Conservation (phyloP, 1,140 invertebrate genomes). For the Cotesia typhae region DNA sequence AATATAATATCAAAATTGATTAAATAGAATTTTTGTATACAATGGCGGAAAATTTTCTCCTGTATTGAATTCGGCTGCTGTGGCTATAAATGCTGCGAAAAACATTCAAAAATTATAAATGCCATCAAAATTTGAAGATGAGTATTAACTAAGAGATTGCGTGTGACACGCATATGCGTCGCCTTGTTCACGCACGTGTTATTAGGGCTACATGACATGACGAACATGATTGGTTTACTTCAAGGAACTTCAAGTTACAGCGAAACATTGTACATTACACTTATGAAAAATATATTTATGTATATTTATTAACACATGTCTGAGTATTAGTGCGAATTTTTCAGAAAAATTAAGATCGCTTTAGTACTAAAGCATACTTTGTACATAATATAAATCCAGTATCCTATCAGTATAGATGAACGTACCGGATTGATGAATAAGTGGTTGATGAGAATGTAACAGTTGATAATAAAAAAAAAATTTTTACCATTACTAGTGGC, state of each 20-base stretch:
- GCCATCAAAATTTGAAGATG: not conserved
- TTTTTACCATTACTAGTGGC: too few species aligned
- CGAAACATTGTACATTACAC: not conserved
- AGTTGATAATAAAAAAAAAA: too few species aligned
- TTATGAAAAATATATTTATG: not conserved
- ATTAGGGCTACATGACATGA: conserved; percentile 58
- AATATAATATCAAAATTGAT: too few species aligned
- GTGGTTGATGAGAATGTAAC: too few species aligned
- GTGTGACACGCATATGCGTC: conserved; percentile 57
- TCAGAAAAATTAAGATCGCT: too few species aligned
- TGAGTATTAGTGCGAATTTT: not conserved
- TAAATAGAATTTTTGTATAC: too few species aligned
- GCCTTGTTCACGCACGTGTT: conserved; percentile 55
- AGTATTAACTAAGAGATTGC: conserved; percentile 25
- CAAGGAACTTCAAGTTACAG: not conserved
- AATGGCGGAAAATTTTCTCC: too few species aligned
- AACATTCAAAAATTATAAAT: not conserved
- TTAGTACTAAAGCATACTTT: too few species aligned
- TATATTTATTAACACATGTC: not conserved
- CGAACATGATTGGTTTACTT: not conserved
- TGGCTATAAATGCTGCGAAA: not conserved
- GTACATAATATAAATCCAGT: too few species aligned
- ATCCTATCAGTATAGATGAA: too few species aligned
- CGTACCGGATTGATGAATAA: too few species aligned
- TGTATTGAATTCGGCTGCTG: too few species aligned